Base-by-base conservation (phyloP, 1,140 invertebrate genomes). In the Psilanteris sp. region DNA sequence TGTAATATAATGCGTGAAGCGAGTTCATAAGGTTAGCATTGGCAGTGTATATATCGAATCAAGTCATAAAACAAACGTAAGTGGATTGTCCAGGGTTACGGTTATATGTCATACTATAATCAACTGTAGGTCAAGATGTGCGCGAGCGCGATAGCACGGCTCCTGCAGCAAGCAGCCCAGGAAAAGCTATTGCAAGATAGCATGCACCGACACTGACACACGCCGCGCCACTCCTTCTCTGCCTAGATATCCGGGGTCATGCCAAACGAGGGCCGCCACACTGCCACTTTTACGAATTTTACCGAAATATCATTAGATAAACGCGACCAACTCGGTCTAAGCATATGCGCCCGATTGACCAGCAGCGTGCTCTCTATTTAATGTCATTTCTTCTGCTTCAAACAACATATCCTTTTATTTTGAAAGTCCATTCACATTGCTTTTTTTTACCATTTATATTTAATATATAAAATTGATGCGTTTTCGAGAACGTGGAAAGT, bases 221-320 rank as follows among this genome's bases (percentile, higher is more conserved):
- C 61, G 4, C 13, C 11, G 22, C 48, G 3, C 44, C 32, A 29
- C 55, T 20, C 14, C 55, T 18, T 27, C 24, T 48, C 59, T 36
- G 10, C 70, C 70, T 73, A 50, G 59, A 73, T 73, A 73, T 73
- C 70, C 44, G 52, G 70, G 70, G 48, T 44, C 59, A 52, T 64
- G 16, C 7, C 43, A 26, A 57, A 64, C 41, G 52, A 52, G 52
- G 44, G 11, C 36, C 22, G 29, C 44, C 27, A 32, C 29, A 20
- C 24, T 26, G 48, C 41, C 29, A 31, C 50, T 68, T 57, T 57
- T 48, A 34, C 20, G 9, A 57, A 57, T 57, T 46, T 10, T 14
- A 16, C 26, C 39, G 41, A 54, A 67, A 46, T 55, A 31, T 29
- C 41, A 44, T 44, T 54, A 54, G n/a, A n/a, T n/a, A n/a, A n/a